Percentiles rank a stretch among this genome's conserved stretches.
phyloP scores from a whole-genome alignment of 2,888 invertebrate species.

The Eristalinus sepulchralis region DNA sequence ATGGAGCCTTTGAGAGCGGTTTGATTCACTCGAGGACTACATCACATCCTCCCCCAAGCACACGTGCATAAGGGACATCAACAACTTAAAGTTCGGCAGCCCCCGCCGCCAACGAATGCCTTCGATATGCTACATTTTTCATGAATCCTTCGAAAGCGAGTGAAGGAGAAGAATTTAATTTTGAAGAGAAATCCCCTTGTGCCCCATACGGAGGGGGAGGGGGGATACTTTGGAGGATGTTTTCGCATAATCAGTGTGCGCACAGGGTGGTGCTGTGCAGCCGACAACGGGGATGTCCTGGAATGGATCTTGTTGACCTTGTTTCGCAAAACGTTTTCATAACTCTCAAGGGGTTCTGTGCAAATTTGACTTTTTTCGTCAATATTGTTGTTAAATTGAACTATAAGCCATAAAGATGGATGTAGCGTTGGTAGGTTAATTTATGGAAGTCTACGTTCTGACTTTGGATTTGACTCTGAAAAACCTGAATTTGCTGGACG shows the following conservation, averaged over 20 bases:
- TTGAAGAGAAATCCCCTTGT: neutral
- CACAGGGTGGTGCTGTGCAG: neutral
- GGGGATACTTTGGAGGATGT: neutral
- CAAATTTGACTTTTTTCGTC: neutral
- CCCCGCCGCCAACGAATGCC: too few relatives aligned
- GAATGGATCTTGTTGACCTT: neutral
- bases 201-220: neutral
- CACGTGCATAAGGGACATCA: neutral
- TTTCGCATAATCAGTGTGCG: neutral
- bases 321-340: neutral
- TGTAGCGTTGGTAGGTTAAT: neutral
- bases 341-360: neutral
- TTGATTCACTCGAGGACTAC: neutral
- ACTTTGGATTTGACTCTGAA: neutral
- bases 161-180: slow-evolving; percentile 17
- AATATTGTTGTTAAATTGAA: neutral
- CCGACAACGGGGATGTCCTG: neutral
- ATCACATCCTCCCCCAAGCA: neutral
- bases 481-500: too few relatives aligned
- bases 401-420: neutral
- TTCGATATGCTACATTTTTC: neutral
- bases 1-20: neutral
- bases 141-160: neutral
- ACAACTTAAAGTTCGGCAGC: neutral
- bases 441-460: neutral